Conservation (phyloP, 2,888 invertebrate species). For the Gerris lacustris region DNA sequence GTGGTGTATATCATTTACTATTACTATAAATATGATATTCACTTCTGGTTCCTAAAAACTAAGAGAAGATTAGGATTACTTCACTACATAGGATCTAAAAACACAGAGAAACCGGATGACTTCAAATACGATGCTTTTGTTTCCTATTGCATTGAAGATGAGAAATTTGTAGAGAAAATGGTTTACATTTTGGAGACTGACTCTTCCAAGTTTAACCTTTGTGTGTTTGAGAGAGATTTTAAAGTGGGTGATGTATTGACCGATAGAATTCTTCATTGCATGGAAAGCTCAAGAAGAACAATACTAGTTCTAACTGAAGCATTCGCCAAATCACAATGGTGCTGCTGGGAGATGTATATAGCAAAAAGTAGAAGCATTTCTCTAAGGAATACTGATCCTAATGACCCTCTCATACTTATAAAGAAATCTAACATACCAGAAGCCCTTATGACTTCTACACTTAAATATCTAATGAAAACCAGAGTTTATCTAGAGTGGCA, state of each 20-base stretch:
- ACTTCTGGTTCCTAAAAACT: neutral
- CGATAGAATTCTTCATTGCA: slow-evolving; percentile 51
- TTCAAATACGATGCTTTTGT: slow-evolving; percentile 48
- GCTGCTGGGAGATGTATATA: slow-evolving; percentile 55
- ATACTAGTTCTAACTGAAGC: slow-evolving; percentile 53
- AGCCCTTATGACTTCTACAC: slow-evolving; percentile 45
- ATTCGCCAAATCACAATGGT: slow-evolving; percentile 61
- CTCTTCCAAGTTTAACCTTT: slow-evolving; percentile 48
- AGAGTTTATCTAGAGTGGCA: slow-evolving; percentile 53
- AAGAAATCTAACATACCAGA: slow-evolving; percentile 48
- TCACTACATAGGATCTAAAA: neutral
- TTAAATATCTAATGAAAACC: slow-evolving; percentile 50
- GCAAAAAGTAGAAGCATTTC: slow-evolving; percentile 48
- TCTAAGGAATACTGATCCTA: slow-evolving; percentile 39
- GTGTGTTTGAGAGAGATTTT: slow-evolving; percentile 58
- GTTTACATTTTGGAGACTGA: slow-evolving; percentile 48
- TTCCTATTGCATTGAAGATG: slow-evolving; percentile 44
- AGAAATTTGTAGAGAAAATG: slow-evolving; percentile 49
- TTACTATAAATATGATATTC: neutral
- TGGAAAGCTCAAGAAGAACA: slow-evolving; percentile 51
- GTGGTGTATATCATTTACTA: neutral
- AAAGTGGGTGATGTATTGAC: slow-evolving; percentile 51
- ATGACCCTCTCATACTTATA: slow-evolving; percentile 50
- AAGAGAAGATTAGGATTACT: neutral
- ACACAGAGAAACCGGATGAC: neutral